phyloP scores from a whole-genome alignment of 35 echinoderm and acorn worm species.

The Nesometra sesokonis region DNA sequence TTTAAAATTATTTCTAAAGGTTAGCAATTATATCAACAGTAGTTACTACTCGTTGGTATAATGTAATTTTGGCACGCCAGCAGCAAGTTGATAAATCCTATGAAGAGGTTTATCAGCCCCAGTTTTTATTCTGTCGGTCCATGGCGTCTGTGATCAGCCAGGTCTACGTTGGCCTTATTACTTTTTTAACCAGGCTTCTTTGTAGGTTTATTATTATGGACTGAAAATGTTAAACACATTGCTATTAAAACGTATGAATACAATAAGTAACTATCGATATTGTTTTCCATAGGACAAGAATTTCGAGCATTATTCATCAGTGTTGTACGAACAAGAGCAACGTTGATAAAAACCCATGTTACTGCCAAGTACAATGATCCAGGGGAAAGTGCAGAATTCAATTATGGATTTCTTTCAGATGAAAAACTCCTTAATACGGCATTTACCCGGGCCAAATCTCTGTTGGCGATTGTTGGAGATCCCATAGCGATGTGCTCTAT shows the following conservation, averaged over 20 bases:
- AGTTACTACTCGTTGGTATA: no score
- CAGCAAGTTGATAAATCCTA: no score
- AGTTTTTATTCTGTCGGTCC: no score
- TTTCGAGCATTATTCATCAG: conserved; percentile 82
- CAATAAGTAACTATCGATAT: not conserved
- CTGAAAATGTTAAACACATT: not conserved
- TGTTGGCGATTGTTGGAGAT: conserved; percentile 66
- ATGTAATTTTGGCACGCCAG: no score
- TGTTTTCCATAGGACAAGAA: conserved; percentile 64
- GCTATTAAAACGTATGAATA: not conserved
- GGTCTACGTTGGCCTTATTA: no score
- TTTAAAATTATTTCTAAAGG: no score
- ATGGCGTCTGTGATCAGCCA: no score
- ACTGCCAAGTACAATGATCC: conserved; percentile 27
- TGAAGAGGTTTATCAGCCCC: no score
- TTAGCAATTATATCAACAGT: no score
- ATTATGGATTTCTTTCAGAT: conserved; percentile 83
- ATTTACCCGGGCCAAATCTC: conserved; percentile 71
- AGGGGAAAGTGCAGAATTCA: conserved; percentile 29
- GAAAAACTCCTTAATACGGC: conserved; percentile 76
- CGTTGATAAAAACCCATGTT: conserved; percentile 43
- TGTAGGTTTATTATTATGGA: not conserved
- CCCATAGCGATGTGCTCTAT: conserved; percentile 74
- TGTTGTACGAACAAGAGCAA: conserved; percentile 50
- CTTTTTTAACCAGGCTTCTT: no score